Conservation (phyloP, 2,113 vertebrate species). For the Felis chaus region DNA sequence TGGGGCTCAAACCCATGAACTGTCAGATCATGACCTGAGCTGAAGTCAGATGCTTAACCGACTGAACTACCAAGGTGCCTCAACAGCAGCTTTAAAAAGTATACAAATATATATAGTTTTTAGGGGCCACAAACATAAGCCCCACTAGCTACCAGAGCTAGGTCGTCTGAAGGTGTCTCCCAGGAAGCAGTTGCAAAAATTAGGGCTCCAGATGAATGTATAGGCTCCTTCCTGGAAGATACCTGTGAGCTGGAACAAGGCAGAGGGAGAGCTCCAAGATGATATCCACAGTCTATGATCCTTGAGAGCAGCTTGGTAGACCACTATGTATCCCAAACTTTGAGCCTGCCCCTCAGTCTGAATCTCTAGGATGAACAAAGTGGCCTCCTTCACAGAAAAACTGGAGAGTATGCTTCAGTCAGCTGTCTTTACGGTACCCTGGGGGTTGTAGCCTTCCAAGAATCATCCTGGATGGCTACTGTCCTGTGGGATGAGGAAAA, state of each 20-base stretch:
- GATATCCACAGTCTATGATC: neutral
- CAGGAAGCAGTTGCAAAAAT: neutral
- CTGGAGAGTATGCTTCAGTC: neutral
- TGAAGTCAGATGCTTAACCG: too few species aligned
- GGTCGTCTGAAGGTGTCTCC: neutral
- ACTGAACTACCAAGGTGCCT: too few species aligned
- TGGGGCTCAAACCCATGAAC: too few species aligned
- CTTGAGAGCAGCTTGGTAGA: neutral
- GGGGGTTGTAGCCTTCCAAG: neutral
- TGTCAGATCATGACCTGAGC: too few species aligned
- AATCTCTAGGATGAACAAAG: neutral
- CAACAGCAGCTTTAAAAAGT: neutral
- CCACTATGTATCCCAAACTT: neutral
- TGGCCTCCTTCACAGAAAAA: neutral
- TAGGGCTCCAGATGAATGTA: neutral
- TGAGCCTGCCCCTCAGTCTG: neutral
- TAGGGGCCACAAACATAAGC: neutral
- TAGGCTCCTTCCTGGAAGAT: neutral
- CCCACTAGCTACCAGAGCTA: neutral
- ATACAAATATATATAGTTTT: neutral
- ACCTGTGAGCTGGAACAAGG: neutral
- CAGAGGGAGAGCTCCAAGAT: neutral
- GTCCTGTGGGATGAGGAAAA: neutral
- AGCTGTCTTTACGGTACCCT: neutral
- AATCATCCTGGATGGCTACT: neutral